phyloP scores from a whole-genome alignment of 2,113 vertebrate genomes.

The Martes martes region DNA sequence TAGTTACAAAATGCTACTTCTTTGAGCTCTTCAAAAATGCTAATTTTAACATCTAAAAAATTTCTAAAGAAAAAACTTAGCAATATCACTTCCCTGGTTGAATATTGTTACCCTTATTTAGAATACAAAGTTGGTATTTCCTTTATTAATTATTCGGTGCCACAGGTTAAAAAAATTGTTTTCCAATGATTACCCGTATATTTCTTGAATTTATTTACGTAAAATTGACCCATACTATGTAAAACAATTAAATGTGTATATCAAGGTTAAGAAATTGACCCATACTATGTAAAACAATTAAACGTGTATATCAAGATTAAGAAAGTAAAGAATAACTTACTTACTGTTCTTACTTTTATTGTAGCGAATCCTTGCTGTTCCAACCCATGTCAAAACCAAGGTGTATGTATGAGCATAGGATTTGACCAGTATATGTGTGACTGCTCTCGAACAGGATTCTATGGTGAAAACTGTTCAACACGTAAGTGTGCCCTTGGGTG shows the following conservation, averaged over 20 bases:
- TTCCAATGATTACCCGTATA: neutral
- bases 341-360: neutral
- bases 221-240: neutral
- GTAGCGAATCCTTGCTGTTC: conserved; percentile 94
- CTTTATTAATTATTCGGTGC: neutral
- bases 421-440: conserved; percentile 91
- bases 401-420: conserved; percentile 87
- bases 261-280: neutral
- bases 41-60: neutral
- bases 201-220: neutral
- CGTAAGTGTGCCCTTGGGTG: conserved; percentile 84
- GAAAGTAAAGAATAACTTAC: neutral
- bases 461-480: conserved; percentile 91
- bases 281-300: neutral
- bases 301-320: neutral
- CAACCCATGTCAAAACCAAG: conserved; percentile 94
- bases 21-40: neutral
- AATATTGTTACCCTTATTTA: neutral
- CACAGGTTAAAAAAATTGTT: neutral
- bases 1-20: neutral
- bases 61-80: neutral
- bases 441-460: conserved; percentile 93
- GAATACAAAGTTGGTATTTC: neutral
- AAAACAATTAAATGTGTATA: neutral
- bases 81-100: neutral